phyloP scores from a whole-genome alignment of 2,113 vertebrate species.

The Alouatta palliata region DNA sequence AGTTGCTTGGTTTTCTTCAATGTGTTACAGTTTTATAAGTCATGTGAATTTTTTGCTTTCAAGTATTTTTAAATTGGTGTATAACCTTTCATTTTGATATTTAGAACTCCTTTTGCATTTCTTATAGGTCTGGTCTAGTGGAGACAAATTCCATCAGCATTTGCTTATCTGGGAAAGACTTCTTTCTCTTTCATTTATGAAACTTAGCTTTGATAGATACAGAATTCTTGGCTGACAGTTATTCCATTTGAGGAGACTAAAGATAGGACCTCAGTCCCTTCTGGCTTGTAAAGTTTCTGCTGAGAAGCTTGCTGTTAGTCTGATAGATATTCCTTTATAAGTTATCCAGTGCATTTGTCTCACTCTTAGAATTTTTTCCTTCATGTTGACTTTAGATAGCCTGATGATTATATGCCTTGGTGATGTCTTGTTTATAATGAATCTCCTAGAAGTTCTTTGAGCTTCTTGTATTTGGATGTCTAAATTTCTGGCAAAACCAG shows the following conservation, averaged over 20 bases:
- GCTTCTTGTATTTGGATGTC: background rate
- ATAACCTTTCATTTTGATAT: too few species aligned
- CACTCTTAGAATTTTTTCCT: background rate
- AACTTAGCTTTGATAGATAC: background rate
- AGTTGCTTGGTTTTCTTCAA: too few species aligned
- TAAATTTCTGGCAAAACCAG: too few species aligned
- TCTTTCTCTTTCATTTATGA: background rate
- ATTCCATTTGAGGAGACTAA: background rate
- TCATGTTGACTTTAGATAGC: background rate
- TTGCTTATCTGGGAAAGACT: too few species aligned
- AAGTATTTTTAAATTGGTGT: too few species aligned
- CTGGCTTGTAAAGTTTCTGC: background rate
- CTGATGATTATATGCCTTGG: background rate
- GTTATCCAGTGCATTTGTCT: background rate
- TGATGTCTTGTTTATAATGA: too few species aligned
- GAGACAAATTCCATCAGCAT: too few species aligned
- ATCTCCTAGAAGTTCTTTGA: background rate
- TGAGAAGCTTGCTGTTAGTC: background rate
- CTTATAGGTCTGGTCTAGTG: too few species aligned
- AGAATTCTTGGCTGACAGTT: background rate
- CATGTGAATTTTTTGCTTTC: too few species aligned
- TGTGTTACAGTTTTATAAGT: too few species aligned
- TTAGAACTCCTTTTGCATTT: too few species aligned
- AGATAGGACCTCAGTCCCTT: background rate
- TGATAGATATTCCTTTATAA: background rate